These are phyloP conservation scores for Lithophane ornitopus DNA, from an alignment of 2,888 invertebrate species.

Conservation along the genomic window DNA sequence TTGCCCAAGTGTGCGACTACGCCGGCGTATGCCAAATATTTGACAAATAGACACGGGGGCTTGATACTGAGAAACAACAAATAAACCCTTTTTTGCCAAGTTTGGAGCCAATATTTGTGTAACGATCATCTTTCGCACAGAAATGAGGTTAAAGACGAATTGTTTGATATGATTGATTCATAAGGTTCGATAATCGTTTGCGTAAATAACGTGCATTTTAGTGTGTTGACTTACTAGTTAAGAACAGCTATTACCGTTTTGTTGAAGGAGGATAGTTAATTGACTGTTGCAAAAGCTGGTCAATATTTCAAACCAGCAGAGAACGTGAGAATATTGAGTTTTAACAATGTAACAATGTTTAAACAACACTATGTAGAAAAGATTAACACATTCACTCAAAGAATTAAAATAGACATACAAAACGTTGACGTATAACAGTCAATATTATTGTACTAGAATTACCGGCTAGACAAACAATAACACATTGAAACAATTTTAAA, in stretches of 20 bases:
- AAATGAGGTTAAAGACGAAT: constrained; percentile 70
- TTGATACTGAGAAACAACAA: constrained; percentile 70
- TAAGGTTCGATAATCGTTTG: constrained; percentile 66
- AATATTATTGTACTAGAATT: constrained; percentile 39
- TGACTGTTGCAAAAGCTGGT: constrained; percentile 54
- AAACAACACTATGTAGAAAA: constrained; percentile 1
- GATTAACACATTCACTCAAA: constrained; percentile 11
- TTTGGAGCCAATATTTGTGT: constrained; percentile 65
- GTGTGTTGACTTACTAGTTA: constrained; percentile 52
- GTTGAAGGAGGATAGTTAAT: constrained; percentile 59
- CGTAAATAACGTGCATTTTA: constrained; percentile 67
- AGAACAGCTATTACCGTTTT: constrained; percentile 60
- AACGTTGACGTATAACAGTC: not conserved
- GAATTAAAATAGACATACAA: not conserved
- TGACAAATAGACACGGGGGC: constrained; percentile 67
- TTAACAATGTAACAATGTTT: constrained; percentile 3
- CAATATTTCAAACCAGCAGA: not conserved
- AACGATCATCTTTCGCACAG: constrained; percentile 52
- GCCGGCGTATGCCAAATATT: constrained; percentile 69
- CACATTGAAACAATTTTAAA: constrained; percentile 4
- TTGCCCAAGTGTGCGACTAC: constrained; percentile 67
- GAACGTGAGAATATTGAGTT: constrained; percentile 15
- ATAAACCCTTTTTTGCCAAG: constrained; percentile 68
- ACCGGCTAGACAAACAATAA: constrained; percentile 25
- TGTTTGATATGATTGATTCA: constrained; percentile 69